phyloP scores from a whole-genome alignment of 1,140 invertebrate species.

The Lasaia peninsularis region DNA sequence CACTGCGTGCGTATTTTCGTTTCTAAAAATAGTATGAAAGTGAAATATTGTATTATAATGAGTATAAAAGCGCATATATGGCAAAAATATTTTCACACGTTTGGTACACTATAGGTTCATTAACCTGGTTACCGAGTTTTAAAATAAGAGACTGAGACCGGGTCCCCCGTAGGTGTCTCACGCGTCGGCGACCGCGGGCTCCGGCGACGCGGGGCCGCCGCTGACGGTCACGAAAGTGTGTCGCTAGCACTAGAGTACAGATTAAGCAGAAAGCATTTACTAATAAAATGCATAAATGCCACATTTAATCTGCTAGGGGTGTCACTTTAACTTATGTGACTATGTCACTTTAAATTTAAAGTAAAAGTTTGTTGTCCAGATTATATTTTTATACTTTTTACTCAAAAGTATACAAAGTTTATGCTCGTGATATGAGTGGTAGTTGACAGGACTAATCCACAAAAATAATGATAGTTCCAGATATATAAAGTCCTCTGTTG shows the following conservation, averaged over 20 bases:
- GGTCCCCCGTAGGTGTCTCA: constrained; percentile 21
- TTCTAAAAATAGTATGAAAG: constrained; percentile 11
- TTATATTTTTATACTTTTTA: too few relatives aligned
- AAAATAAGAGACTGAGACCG: constrained; percentile 47
- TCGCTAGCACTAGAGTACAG: constrained; percentile 25
- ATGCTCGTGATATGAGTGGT: too few relatives aligned
- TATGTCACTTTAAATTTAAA: too few relatives aligned
- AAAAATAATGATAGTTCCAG: too few relatives aligned
- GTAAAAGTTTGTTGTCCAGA: too few relatives aligned
- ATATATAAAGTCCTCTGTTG: too few relatives aligned
- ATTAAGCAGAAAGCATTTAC: too few relatives aligned
- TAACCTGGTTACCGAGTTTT: constrained; percentile 69
- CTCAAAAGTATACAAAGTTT: too few relatives aligned
- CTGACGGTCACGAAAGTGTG: constrained; percentile 51
- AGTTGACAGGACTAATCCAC: too few relatives aligned
- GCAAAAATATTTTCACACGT: constrained; percentile 52
- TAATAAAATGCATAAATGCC: too few relatives aligned
- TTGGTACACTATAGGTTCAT: constrained; percentile 48
- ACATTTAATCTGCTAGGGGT: neutral
- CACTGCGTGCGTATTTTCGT: constrained; percentile 20
- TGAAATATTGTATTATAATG: constrained; percentile 3
- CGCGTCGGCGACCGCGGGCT: constrained; percentile 16
- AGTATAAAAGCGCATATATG: neutral
- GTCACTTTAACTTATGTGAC: too few relatives aligned
- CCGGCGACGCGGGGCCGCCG: constrained; percentile 20